Evolutionary conservation across 1,140 invertebrate genomes (phyloP).

Genomic region (Cotesia chilonis): DNA sequence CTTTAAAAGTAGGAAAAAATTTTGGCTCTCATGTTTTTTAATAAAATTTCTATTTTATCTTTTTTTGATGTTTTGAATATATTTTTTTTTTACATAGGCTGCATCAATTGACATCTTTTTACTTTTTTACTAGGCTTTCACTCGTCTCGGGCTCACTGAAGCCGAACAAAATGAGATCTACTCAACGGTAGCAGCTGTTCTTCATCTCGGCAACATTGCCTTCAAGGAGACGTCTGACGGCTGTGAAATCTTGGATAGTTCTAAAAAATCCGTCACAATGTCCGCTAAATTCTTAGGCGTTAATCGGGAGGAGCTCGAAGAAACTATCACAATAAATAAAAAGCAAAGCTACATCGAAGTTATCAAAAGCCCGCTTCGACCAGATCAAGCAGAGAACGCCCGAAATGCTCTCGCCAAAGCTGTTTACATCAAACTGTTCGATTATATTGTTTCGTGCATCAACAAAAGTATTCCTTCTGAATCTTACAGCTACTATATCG

Average conservation of each 20-base stretch:
- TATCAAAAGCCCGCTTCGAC: slow-evolving; percentile 95
- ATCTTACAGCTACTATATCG: slow-evolving; percentile 90
- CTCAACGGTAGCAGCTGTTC: slow-evolving; percentile 86
- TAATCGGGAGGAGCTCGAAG: slow-evolving; percentile 83
- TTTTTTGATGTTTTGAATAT: too few species aligned
- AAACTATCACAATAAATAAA: slow-evolving; percentile 86
- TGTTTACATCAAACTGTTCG: slow-evolving; percentile 94
- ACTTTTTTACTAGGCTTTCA: slow-evolving; percentile 69
- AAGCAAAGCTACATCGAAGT: slow-evolving; percentile 96
- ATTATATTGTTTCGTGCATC: slow-evolving; percentile 91
- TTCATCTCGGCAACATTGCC: slow-evolving; percentile 91
- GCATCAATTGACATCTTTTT: not conserved
- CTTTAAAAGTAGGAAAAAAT: too few species aligned
- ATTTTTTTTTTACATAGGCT: not conserved
- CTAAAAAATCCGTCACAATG: slow-evolving; percentile 75
- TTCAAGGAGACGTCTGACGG: slow-evolving; percentile 94
- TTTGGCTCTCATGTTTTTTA: too few species aligned
- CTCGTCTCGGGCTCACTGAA: slow-evolving; percentile 79
- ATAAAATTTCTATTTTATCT: too few species aligned
- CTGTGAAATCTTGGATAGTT: slow-evolving; percentile 70
- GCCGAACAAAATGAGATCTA: slow-evolving; percentile 82
- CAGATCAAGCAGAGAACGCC: slow-evolving; percentile 90
- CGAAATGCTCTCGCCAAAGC: slow-evolving; percentile 96
- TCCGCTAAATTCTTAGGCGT: slow-evolving; percentile 83
- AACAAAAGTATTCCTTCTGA: slow-evolving; percentile 94